These are phyloP conservation scores for Nematopogon swammerdamellus DNA, from an alignment of 2,888 invertebrate genomes.

Conservation along the genomic window DNA sequence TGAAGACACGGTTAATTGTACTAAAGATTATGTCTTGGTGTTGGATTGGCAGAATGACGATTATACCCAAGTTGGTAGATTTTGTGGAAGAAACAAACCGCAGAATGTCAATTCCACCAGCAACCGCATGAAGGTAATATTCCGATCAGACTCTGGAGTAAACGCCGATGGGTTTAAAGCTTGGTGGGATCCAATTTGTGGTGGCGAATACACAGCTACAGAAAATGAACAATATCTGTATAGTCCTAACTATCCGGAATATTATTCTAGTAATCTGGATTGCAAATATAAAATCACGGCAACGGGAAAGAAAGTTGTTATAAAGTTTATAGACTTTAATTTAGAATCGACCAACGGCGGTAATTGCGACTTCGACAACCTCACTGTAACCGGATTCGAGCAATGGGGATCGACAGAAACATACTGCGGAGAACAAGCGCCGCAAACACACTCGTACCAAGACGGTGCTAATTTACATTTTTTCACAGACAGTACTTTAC, in stretches of 20 bases:
- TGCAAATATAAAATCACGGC: conserved; percentile 66
- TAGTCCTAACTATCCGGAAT: conserved; percentile 71
- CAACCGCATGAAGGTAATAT: conserved; percentile 64
- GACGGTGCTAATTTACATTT: conserved; percentile 45
- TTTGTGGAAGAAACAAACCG: conserved; percentile 68
- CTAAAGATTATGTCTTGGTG: conserved; percentile 70
- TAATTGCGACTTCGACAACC: conserved; percentile 48
- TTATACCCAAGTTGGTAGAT: conserved; percentile 53
- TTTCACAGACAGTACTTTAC: conserved; percentile 52
- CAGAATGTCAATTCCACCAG: conserved; percentile 57
- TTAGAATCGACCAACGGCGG: conserved; percentile 31
- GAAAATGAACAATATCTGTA: conserved; percentile 48
- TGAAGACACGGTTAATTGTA: conserved; percentile 66
- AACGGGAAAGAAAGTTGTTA: conserved; percentile 32
- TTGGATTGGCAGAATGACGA: conserved; percentile 52
- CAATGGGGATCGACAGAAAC: conserved; percentile 12
- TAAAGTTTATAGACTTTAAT: conserved; percentile 61
- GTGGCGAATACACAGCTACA: conserved; percentile 60
- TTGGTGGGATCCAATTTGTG: conserved; percentile 66
- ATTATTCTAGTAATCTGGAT: conserved; percentile 54
- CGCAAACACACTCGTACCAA: conserved; percentile 21
- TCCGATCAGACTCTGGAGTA: conserved; percentile 58
- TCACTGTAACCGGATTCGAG: conserved; percentile 31
- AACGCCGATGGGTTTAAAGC: conserved; percentile 70
- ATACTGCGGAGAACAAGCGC: conserved; percentile 51